Conservation (phyloP, 2,113 vertebrate genomes). For the Salminus brasiliensis region DNA sequence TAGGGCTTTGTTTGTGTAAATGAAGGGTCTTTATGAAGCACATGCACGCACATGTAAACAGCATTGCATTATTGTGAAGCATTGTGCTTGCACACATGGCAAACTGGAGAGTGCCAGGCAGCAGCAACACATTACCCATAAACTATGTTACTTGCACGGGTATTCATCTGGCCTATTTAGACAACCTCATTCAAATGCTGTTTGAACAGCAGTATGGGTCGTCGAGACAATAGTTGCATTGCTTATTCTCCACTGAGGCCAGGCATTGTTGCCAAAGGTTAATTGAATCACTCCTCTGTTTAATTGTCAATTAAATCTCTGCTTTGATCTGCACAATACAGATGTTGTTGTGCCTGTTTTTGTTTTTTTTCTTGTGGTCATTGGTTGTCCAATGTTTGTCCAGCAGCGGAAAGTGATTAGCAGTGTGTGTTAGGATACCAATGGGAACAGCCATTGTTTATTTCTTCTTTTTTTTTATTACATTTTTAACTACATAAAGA, state of each 20-base stretch:
- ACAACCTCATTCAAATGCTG: conserved; percentile 34
- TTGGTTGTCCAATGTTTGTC: conserved; percentile 8
- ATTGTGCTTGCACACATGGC: conserved; percentile 50
- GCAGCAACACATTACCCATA: conserved; percentile 48
- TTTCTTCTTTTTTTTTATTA: too few relatives aligned
- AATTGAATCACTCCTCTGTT: conserved; percentile 32
- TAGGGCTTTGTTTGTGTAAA: neutral
- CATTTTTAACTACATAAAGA: neutral
- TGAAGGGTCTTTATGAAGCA: conserved; percentile 42
- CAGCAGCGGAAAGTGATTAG: neutral
- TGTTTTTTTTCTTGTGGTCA: neutral
- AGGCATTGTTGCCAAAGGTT: conserved; percentile 1
- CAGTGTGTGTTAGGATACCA: neutral
- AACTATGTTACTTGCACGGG: conserved; percentile 28
- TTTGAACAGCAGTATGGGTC: conserved; percentile 36
- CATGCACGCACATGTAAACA: conserved; percentile 47
- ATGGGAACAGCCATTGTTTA: neutral
- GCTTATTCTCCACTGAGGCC: neutral
- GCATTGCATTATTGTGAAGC: conserved; percentile 16
- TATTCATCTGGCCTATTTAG: conserved; percentile 49
- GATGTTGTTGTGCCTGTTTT: neutral
- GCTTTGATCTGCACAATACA: conserved; percentile 23
- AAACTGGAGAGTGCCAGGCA: conserved; percentile 67
- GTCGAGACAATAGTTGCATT: neutral
- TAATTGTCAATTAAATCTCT: conserved; percentile 13